A percentile compares a stretch with the other conserved stretches of the same genome.
Evolutionary conservation across 2,113 vertebrate species (phyloP).

Genomic region (Entomyzon cyanotis): DNA sequence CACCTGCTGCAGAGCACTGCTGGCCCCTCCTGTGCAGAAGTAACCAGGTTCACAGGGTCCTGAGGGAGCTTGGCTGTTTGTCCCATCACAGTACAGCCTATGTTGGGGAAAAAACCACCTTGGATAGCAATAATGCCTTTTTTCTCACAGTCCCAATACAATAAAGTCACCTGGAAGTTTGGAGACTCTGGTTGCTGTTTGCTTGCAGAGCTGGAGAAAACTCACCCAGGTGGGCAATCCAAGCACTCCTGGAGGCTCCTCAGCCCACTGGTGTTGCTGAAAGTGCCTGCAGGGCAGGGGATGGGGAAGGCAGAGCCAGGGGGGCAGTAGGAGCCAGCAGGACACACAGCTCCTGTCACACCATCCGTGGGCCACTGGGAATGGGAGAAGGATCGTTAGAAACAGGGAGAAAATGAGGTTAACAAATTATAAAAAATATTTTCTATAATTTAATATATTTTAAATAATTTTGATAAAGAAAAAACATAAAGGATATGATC

Average conservation of each 20-base stretch:
- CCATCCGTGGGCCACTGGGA: conserved; percentile 80
- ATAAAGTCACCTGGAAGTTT: background rate
- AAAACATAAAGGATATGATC: background rate
- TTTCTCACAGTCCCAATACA: background rate
- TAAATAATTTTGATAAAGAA: no score
- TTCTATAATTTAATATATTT: no score
- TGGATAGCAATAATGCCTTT: background rate
- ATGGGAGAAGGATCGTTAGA: background rate
- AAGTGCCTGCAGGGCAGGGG: conserved; percentile 84
- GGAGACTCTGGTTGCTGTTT: background rate
- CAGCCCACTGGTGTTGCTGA: conserved; percentile 80
- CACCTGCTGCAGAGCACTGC: conserved; percentile 76
- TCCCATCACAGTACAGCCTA: conserved; percentile 80
- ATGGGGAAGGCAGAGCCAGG: conserved; percentile 71
- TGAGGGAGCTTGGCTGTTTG: conserved; percentile 74
- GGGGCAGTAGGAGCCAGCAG: conserved; percentile 83
- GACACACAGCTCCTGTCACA: conserved; percentile 79
- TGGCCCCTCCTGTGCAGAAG: conserved; percentile 82
- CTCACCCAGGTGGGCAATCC: conserved; percentile 84
- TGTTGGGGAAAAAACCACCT: background rate
- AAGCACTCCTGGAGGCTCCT: conserved; percentile 73
- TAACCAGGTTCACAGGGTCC: conserved; percentile 83
- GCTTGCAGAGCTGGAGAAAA: background rate
- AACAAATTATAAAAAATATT: background rate
- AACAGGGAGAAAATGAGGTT: background rate